Evolutionary conservation across 2,888 invertebrate species (phyloP).

Genomic region (Tinea pellionella): DNA sequence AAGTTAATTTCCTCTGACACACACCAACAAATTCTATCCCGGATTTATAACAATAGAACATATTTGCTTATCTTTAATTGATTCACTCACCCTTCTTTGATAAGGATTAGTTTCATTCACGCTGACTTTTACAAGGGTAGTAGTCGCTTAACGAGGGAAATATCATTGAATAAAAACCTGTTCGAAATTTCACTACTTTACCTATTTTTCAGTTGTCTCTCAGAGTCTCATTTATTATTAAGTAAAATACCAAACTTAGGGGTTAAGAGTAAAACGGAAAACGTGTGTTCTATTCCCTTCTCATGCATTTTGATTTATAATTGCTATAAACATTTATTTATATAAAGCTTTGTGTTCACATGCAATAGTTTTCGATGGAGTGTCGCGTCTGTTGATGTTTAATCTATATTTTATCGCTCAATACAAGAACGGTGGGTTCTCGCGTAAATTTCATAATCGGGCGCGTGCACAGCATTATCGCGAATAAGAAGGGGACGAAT

Average conservation of each 20-base stretch:
- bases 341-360: no score
- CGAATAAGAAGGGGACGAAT: slow-evolving; percentile 30
- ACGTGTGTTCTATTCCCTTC: no score
- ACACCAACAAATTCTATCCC: slow-evolving; percentile 58
- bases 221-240: not conserved
- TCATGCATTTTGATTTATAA: no score
- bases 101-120: slow-evolving; percentile 68
- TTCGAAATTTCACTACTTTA: not conserved
- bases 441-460: slow-evolving; percentile 39
- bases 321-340: no score
- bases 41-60: slow-evolving; percentile 46
- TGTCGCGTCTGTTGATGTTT: not conserved
- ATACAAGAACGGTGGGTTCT: slow-evolving; percentile 3
- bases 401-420: not conserved
- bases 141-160: slow-evolving; percentile 50
- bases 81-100: slow-evolving; percentile 51
- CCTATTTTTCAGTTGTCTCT: slow-evolving; percentile 6
- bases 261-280: no score
- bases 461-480: slow-evolving; percentile 63
- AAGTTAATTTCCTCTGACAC: slow-evolving; percentile 27
- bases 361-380: no score
- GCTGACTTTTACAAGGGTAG: slow-evolving; percentile 68
- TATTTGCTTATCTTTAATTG: slow-evolving; percentile 71
- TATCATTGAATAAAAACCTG: slow-evolving; percentile 28
- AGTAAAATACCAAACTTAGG: no score